Conservation (phyloP, 1,140 invertebrate species). For the Dreissena polymorpha region DNA sequence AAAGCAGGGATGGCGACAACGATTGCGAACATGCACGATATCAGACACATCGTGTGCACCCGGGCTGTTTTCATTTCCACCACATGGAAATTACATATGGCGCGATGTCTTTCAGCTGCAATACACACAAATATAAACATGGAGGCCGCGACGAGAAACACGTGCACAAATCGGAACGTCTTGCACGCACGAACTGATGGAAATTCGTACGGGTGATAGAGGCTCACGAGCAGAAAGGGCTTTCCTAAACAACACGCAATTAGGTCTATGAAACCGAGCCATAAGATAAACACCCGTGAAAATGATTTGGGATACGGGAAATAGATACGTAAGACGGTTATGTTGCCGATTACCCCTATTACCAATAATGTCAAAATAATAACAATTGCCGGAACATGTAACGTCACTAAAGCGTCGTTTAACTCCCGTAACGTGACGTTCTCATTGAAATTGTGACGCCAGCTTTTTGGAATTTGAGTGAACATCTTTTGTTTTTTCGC, state of each 20-base stretch:
- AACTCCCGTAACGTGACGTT: not conserved
- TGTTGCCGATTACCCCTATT: not conserved
- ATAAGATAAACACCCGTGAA: not conserved
- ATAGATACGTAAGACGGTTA: not conserved
- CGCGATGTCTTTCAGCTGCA: not conserved
- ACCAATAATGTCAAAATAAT: not conserved
- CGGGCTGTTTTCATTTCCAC: not conserved
- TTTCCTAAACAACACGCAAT: constrained; percentile 1
- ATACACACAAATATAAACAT: not conserved
- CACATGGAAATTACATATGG: not conserved
- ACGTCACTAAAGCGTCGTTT: not conserved
- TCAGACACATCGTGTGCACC: not conserved
- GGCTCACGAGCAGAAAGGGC: not conserved
- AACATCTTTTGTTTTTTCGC: not conserved
- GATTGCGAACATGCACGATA: not conserved
- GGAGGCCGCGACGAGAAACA: not conserved
- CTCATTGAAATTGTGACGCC: not conserved
- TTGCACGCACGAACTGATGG: not conserved
- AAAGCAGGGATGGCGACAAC: not conserved
- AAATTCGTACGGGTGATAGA: not conserved
- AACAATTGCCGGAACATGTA: not conserved
- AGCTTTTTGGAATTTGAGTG: not conserved
- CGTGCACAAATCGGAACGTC: not conserved
- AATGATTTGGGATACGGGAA: not conserved
- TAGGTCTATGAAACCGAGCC: not conserved